A percentile compares a stretch with the other conserved stretches of the same genome.
Conservation (phyloP, 1,140 invertebrate species). For the Octopus sinensis region DNA sequence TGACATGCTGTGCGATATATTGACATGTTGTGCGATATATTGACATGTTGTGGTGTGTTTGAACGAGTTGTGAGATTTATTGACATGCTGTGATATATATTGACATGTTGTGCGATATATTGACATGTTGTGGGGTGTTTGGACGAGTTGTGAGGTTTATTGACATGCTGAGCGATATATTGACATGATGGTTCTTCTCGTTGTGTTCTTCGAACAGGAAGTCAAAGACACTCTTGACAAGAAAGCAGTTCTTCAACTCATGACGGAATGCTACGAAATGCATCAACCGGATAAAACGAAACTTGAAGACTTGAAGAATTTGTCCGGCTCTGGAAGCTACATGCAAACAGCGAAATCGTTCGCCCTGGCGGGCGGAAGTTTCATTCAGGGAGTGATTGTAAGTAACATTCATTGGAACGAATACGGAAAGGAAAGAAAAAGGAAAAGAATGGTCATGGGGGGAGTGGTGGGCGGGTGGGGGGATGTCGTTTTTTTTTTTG, state of each 20-base stretch:
- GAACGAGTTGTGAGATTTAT: too few relatives aligned
- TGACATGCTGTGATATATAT: too few relatives aligned
- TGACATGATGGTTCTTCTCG: background rate
- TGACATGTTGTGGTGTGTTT: too few relatives aligned
- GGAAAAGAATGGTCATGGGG: too few relatives aligned
- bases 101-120: too few relatives aligned
- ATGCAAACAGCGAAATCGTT: conserved; percentile 39
- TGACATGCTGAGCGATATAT: too few relatives aligned
- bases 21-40: too few relatives aligned
- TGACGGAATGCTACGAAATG: conserved; percentile 54
- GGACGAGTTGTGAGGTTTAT: too few relatives aligned
- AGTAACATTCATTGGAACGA: background rate
- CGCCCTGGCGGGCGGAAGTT: conserved; percentile 32
- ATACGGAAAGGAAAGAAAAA: background rate
- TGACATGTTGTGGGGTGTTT: too few relatives aligned
- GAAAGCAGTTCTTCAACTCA: conserved; percentile 49
- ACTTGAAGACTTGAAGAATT: conserved; percentile 44
- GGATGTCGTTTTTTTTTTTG: too few relatives aligned
- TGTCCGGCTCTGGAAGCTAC: conserved; percentile 23
- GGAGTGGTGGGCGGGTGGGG: too few relatives aligned
- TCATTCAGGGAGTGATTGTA: conserved; percentile 40
- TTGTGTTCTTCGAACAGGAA: conserved; percentile 37
- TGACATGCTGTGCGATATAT: too few relatives aligned
- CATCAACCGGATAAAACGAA: conserved; percentile 50
- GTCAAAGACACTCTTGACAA: conserved; percentile 58